phyloP scores from a whole-genome alignment of 1,140 invertebrate species.

The Meloidogyne floridensis region DNA sequence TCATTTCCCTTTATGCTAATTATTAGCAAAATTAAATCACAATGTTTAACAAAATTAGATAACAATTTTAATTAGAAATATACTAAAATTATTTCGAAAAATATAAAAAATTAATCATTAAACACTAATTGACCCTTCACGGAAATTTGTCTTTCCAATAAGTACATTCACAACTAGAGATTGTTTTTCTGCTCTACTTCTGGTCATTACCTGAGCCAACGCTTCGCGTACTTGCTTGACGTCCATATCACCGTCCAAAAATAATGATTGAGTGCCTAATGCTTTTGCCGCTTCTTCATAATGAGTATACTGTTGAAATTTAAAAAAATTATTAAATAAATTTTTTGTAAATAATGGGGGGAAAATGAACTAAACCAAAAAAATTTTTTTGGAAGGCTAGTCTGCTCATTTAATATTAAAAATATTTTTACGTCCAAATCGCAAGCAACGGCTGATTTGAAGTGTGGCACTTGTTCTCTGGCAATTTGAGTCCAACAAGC shows the following conservation, averaged over 20 bases:
- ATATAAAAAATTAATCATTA: slow-evolving; percentile 56
- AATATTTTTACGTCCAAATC: slow-evolving; percentile 68
- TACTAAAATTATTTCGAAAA: too few relatives aligned
- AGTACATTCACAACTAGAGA: slow-evolving; percentile 72
- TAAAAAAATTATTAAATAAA: neutral
- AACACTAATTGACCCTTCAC: slow-evolving; percentile 74
- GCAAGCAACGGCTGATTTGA: slow-evolving; percentile 72
- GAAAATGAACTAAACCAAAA: too few relatives aligned
- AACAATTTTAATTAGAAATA: too few relatives aligned
- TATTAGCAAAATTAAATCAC: too few relatives aligned
- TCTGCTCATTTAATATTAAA: neutral
- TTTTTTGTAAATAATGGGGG: neutral
- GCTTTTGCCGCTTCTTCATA: slow-evolving; percentile 69
- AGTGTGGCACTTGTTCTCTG: slow-evolving; percentile 73
- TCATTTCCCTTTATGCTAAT: too few relatives aligned
- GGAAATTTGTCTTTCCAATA: slow-evolving; percentile 74
- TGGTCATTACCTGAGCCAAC: slow-evolving; percentile 68
- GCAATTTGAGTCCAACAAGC: slow-evolving; percentile 75
- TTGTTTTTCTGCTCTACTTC: slow-evolving; percentile 64
- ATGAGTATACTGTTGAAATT: slow-evolving; percentile 41
- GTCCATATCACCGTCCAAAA: slow-evolving; percentile 68
- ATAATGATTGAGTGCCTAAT: slow-evolving; percentile 71
- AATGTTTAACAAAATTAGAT: too few relatives aligned
- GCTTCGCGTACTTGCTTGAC: slow-evolving; percentile 55
- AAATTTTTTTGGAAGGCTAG: too few relatives aligned